Evolutionary conservation across 1,140 invertebrate genomes (phyloP).

Genomic region (Trichonephila clavata): DNA sequence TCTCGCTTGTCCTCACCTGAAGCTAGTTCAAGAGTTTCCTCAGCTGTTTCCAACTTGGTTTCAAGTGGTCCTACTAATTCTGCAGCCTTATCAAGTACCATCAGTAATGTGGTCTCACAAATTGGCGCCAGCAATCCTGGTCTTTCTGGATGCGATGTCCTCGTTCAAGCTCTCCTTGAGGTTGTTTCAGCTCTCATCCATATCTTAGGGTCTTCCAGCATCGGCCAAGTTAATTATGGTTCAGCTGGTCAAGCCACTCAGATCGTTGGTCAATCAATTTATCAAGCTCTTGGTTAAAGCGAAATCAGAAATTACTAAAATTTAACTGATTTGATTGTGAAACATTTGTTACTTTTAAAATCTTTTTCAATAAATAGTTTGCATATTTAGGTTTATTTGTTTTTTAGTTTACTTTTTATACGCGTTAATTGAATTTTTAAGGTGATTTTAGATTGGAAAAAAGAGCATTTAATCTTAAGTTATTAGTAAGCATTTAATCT

Average conservation of each 20-base stretch:
- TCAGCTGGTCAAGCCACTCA: neutral
- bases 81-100: neutral
- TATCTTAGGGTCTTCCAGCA: constrained; percentile 12
- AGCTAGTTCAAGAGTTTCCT: neutral
- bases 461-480: no score
- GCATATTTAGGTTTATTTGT: no score
- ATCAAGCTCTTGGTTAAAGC: constrained; percentile 30
- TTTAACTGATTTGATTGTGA: no score
- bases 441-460: no score
- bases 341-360: no score
- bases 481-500: no score
- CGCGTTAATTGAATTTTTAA: no score
- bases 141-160: neutral
- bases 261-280: neutral
- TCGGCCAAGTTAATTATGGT: neutral
- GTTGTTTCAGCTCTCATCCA: neutral
- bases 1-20: neutral
- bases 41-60: neutral
- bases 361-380: no score
- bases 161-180: constrained; percentile 8
- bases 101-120: constrained; percentile 13
- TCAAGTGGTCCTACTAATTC: neutral
- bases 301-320: no score
- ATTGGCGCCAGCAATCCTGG: constrained; percentile 1
- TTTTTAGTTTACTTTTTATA: no score